phyloP scores from a whole-genome alignment of 2,113 vertebrate genomes.

The Illadopsis cleaveri region DNA sequence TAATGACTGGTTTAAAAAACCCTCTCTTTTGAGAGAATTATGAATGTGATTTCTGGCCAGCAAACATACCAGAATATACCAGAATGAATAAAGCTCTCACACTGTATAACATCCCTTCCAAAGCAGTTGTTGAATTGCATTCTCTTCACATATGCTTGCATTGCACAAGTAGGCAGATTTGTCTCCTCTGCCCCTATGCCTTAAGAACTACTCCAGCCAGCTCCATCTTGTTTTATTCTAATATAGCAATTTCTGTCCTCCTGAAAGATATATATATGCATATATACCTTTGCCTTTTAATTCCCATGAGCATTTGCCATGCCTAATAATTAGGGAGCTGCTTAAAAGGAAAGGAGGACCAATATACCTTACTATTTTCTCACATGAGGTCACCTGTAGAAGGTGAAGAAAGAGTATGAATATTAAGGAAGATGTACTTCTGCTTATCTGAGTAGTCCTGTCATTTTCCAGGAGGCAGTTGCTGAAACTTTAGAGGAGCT shows the following conservation, averaged over 20 bases:
- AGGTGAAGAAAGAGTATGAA: not conserved
- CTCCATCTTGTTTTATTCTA: not conserved
- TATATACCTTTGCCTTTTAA: not conserved
- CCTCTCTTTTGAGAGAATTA: not conserved
- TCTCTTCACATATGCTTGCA: not conserved
- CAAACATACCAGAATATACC: not conserved
- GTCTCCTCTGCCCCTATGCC: not conserved
- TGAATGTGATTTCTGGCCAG: not conserved
- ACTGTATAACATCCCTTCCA: not conserved
- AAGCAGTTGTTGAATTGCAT: not conserved
- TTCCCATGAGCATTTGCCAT: not conserved
- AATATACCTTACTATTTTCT: not conserved
- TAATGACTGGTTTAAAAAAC: not conserved
- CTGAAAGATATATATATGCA: not conserved
- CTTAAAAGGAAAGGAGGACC: not conserved
- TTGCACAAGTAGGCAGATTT: not conserved
- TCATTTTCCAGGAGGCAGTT: slow-evolving; percentile 85
- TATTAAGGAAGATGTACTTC: not conserved
- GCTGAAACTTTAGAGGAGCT: slow-evolving; percentile 91
- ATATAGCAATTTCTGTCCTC: not conserved
- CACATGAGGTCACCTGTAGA: not conserved
- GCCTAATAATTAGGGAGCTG: not conserved
- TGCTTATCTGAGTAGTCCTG: slow-evolving; percentile 18
- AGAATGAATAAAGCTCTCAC: not conserved
- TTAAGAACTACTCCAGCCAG: not conserved